These are phyloP conservation scores for Tursiops truncatus DNA, from an alignment of 2,113 vertebrate genomes.

Conservation along the genomic window DNA sequence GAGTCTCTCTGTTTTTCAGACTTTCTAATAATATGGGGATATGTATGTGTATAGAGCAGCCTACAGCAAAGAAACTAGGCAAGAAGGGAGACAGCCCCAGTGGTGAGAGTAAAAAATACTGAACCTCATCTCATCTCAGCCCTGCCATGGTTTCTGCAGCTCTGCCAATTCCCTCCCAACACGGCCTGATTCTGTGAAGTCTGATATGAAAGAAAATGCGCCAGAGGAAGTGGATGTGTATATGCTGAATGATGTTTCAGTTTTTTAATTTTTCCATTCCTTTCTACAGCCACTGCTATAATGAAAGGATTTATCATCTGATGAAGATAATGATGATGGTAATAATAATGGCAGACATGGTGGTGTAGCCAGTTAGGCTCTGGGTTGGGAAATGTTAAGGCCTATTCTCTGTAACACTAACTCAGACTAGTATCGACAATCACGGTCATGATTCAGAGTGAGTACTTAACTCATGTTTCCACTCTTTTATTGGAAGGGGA, in stretches of 20 bases:
- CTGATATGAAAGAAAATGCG: not conserved
- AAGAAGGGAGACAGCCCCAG: not conserved
- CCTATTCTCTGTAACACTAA: not conserved
- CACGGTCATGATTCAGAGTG: not conserved
- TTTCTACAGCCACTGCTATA: not conserved
- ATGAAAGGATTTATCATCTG: not conserved
- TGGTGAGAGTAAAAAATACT: rapidly evolving
- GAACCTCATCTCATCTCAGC: not conserved
- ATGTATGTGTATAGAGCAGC: not conserved
- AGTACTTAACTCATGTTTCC: not conserved
- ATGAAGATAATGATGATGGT: not conserved
- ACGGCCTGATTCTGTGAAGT: not conserved
- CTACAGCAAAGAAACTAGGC: rapidly evolving
- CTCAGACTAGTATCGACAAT: not conserved
- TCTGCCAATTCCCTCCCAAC: not conserved
- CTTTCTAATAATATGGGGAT: not conserved
- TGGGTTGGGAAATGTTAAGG: not conserved
- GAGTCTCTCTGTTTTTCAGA: not conserved
- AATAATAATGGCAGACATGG: not conserved
- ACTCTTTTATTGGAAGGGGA: not conserved
- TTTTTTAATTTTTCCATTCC: not conserved
- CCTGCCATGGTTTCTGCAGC: not conserved
- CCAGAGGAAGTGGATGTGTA: not conserved
- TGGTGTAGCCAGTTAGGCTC: not conserved
- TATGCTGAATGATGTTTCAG: not conserved